Evolutionary conservation across 2,888 invertebrate species (phyloP).

Genomic region (Netelia virgata): DNA sequence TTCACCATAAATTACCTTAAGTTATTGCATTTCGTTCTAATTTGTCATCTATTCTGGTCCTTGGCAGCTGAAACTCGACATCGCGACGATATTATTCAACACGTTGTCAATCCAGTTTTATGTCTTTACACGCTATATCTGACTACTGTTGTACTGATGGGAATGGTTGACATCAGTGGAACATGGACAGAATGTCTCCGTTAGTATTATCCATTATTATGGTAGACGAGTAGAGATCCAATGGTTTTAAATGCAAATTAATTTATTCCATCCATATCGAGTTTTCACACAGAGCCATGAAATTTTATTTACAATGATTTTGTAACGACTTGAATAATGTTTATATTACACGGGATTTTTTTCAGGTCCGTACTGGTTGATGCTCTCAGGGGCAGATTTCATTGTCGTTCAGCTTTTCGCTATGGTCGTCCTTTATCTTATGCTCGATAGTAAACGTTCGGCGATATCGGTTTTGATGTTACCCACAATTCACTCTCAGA

Average conservation of each 20-base stretch:
- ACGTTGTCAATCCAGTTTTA: slow-evolving; percentile 85
- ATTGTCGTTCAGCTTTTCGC: slow-evolving; percentile 85
- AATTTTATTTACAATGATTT: too few relatives aligned
- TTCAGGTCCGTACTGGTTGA: slow-evolving; percentile 86
- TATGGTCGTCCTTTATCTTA: slow-evolving; percentile 85
- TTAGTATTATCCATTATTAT: slow-evolving; percentile 76
- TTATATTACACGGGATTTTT: too few relatives aligned
- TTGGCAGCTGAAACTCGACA: slow-evolving; percentile 85
- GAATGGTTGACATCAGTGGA: slow-evolving; percentile 84
- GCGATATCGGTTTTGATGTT: slow-evolving; percentile 77
- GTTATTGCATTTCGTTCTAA: slow-evolving; percentile 85
- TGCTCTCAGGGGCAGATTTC: slow-evolving; percentile 85
- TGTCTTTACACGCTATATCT: slow-evolving; percentile 84
- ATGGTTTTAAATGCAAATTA: too few relatives aligned
- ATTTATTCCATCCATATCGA: too few relatives aligned
- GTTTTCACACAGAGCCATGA: too few relatives aligned
- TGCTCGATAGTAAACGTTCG: slow-evolving; percentile 77
- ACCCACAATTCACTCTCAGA: slow-evolving; percentile 82
- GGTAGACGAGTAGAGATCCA: too few relatives aligned
- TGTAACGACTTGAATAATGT: too few relatives aligned
- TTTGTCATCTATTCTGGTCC: slow-evolving; percentile 86
- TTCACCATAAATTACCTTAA: slow-evolving; percentile 85
- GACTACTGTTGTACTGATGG: slow-evolving; percentile 84
- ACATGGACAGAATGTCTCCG: slow-evolving; percentile 86
- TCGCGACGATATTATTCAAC: slow-evolving; percentile 83